Evolutionary conservation across 2,888 invertebrate genomes (phyloP).

Genomic region (Orchestes rusci): DNA sequence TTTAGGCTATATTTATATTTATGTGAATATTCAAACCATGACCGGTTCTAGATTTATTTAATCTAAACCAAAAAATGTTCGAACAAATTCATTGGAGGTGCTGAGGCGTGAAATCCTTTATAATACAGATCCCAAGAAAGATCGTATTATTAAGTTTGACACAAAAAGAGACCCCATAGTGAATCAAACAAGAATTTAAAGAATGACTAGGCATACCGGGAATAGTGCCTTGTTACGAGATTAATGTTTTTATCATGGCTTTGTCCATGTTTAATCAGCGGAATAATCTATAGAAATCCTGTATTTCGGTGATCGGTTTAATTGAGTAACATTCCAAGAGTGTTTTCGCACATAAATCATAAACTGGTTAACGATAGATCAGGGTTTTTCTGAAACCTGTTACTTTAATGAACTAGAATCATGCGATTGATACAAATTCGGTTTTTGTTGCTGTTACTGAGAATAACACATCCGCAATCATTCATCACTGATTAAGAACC

Average conservation of each 20-base stretch:
- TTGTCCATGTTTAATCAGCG: constrained; percentile 15
- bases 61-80: constrained; percentile 9
- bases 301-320: constrained; percentile 3
- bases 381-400: no score
- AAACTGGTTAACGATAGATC: no score
- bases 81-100: constrained; percentile 11
- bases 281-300: constrained; percentile 17
- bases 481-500: no score
- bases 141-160: constrained; percentile 18
- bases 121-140: constrained; percentile 9
- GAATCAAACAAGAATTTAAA: constrained; percentile 18
- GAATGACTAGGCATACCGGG: constrained; percentile 17
- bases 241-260: constrained; percentile 15
- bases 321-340: no score
- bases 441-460: no score
- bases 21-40: no score
- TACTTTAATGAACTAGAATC: no score
- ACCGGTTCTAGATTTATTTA: no score
- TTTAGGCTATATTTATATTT: no score
- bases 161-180: constrained; percentile 15
- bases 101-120: constrained; percentile 15
- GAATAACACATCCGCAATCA: no score
- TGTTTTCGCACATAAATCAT: no score
- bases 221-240: constrained; percentile 13
- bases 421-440: no score